Evolutionary conservation across 2,888 invertebrate species (phyloP), one percentile per base, ranked within the genome.

Genomic region (Dromius quadrimaculatus): DNA sequence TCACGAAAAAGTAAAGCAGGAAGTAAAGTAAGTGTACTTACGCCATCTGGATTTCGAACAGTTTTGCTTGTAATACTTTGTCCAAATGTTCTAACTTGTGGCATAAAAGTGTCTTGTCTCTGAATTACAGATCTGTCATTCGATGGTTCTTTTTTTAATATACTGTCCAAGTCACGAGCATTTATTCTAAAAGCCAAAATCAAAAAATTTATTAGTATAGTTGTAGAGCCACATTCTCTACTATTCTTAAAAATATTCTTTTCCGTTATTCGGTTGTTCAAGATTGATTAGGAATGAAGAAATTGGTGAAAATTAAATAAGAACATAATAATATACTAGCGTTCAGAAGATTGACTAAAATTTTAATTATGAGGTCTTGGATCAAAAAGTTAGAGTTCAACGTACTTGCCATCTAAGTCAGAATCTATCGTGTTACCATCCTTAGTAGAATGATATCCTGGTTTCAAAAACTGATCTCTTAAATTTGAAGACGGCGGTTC

Each of bases 391-490:
- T n/a, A n/a, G n/a, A n/a, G n/a, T 63, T 23, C 74, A 78, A 77
- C 82, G 78, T 80, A 87, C 87, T 84, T 85, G 77, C 85, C 87
- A 83, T 88, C 87, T 74, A 88, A 77, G 76, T 87, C 86, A 50
- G 80, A 80, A 76, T 87, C 87, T 72, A 77, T 65, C 78, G 81
- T 73, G 79, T 76, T 77, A 43, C 63, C 47, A 63, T 71, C 69
- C 20, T 71, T 47, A 6, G 76, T 72, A 66, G 76, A 74, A 71
- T 82, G 80, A 75, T 80, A 83, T 8, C 83, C 85, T 0, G 86
- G 84, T 77, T 88, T 88, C 45, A 88, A 75, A 74, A 84, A 85
- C n/a, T 85, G 83, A 43, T 86, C 85, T 61, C 86, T 81, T 34
- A 86, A 75, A 77, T 82, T 79, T 8, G 43, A 15, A 62, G 57